phyloP scores from a whole-genome alignment of 2,113 vertebrate species.

The Anas platyrhynchos region DNA sequence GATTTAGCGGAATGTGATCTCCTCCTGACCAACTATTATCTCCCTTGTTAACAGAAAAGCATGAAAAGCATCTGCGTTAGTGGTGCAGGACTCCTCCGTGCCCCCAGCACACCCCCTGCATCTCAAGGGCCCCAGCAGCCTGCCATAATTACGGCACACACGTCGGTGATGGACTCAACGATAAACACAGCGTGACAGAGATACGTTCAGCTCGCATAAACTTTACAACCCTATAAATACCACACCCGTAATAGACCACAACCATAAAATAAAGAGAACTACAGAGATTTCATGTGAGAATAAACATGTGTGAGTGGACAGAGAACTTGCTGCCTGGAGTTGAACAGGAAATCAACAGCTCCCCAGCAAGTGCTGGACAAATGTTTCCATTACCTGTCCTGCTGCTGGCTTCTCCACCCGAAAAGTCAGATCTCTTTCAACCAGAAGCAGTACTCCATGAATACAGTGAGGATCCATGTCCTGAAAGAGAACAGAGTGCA shows the following conservation, averaged over 20 bases:
- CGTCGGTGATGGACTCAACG: not conserved
- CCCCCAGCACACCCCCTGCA: not conserved
- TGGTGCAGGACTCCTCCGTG: not conserved
- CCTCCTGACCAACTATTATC: not conserved
- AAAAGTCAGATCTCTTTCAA: conserved; percentile 78
- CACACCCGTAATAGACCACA: not conserved
- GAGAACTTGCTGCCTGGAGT: not conserved
- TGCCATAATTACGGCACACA: not conserved
- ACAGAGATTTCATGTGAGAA: not conserved
- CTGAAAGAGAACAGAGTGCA: conserved; percentile 59
- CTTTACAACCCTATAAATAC: not conserved
- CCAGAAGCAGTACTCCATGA: conserved; percentile 82
- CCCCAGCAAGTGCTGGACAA: not conserved
- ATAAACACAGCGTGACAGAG: not conserved
- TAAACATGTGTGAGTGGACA: not conserved
- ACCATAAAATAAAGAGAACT: not conserved
- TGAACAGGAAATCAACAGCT: not conserved
- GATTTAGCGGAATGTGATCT: not conserved
- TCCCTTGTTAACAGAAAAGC: not conserved
- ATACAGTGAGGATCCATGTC: conserved; percentile 78
- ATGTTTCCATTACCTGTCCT: conserved; percentile 78
- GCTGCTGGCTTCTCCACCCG: conserved; percentile 77
- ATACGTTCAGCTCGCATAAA: not conserved
- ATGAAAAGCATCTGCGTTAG: not conserved
- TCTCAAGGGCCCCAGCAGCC: not conserved